phyloP scores from a whole-genome alignment of 2,797 vertebrate species.

The Chelonia mydas region DNA sequence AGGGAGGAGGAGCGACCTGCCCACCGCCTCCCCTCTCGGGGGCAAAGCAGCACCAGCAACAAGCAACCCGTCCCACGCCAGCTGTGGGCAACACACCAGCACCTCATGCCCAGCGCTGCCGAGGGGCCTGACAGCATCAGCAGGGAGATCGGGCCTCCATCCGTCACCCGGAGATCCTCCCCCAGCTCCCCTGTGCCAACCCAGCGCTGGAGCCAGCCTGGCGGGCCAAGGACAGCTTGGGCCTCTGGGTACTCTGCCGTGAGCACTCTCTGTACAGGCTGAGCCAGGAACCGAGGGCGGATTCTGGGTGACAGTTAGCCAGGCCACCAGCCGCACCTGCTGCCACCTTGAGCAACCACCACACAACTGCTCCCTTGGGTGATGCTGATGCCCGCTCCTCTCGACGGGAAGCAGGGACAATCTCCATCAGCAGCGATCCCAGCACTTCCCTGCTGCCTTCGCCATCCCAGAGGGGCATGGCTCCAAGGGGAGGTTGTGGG shows the following conservation, averaged over 20 bases:
- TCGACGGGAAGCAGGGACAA: not conserved
- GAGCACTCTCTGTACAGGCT: not conserved
- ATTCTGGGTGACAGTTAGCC: not conserved
- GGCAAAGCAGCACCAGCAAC: not conserved
- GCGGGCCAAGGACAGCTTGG: not conserved
- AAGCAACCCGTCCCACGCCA: not conserved
- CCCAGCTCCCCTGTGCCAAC: not conserved
- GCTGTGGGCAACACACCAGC: not conserved
- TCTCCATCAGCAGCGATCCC: not conserved
- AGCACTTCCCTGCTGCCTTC: not conserved
- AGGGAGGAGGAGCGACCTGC: too few species aligned
- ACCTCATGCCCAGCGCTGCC: not conserved
- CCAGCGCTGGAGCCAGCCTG: not conserved
- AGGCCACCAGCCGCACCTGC: not conserved
- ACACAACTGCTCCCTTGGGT: too few species aligned
- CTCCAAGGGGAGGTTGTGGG: not conserved
- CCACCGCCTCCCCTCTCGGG: too few species aligned
- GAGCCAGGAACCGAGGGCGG: not conserved
- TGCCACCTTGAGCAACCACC: not conserved
- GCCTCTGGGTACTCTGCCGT: not conserved
- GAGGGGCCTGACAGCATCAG: not conserved
- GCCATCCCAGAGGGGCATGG: not conserved
- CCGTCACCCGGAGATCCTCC: not conserved
- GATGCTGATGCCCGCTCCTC: too few species aligned
- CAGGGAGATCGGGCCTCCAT: too few species aligned